Evolutionary conservation across 1,140 invertebrate species (phyloP), one percentile per base, ranked within the genome.

Genomic region (Ctenoplectra terminalis): DNA sequence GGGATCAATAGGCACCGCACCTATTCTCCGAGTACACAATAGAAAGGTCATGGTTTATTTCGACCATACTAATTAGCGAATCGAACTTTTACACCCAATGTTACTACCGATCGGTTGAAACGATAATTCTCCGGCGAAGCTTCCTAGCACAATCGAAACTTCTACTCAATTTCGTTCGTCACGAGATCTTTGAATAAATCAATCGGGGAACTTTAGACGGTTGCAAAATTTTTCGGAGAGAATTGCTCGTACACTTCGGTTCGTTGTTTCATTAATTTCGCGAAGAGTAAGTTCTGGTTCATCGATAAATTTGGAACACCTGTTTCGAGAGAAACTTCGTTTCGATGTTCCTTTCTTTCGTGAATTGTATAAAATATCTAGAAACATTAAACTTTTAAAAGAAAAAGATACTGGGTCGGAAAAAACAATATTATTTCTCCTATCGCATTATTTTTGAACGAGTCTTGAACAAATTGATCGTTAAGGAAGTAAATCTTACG

Each of bases 21-120:
- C 81, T 79, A 72, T 61, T 73, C 54, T 26, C 37, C 26, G 11
- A 67, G 58, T 26, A 66, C n/a, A 83, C 43, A 79, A 54, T 70
- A 31, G 34, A 73, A 82, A 83, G 81, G 81, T 83, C 81, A 83
- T 23, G 69, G 81, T 60, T 83, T 83, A 72, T 83, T 60, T 61
- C 48, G 48, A 54, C 34, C 56, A 54, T 46, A 43, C 63, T 76
- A 76, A 81, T 76, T 81, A 81, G 46, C 50, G 43, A 74, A 74
- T 46, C 23, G 50, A 56, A 43, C 26, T 37, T 37, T 70, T 72
- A 23, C 40, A 31, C 23, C 20, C 46, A 15, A n/a, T 34, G 43
- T 37, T 29, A n/a, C 40, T 4, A 15, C 17, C 52, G 64, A 78
- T 78, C 31, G 43, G 1, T 46, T 3, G 5, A 5, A 60, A 70